Evolutionary conservation across 2,797 vertebrate genomes (phyloP), one percentile per base, ranked within the genome.

Genomic region (Clarias fuscus): DNA sequence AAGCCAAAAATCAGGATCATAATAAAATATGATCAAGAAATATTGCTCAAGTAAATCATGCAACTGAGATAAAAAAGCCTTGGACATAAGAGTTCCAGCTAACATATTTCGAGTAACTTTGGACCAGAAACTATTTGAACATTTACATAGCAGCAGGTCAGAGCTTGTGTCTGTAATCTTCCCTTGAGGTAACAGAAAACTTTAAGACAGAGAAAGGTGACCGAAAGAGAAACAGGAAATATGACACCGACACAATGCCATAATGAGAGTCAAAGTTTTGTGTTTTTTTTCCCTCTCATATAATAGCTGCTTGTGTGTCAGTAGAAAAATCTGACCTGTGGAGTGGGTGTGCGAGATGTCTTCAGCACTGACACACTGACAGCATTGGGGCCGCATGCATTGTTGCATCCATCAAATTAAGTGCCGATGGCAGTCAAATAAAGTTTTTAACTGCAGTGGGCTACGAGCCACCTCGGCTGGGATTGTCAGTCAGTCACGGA

Each of bases 261-360:
- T 71, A 43, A 84, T 82, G 20, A 85, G 80, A 84, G 88, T 89
- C 86, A 90, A 89, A 91, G 48, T 53, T 53, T 53, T 11, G 11
- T 53, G 48, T 81, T 87, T 90, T 83, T 77, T 30, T 87, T 91
- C 90, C 13, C 11, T 11, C 1, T 53, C 58, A 89, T 62, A 67
- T 93, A 93, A 92, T 93, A 93, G 89, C 87, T 86, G 85, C 83
- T 81, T 91, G 27, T 86, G 62, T 82, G 84, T 86, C 67, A 67
- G 83, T 84, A 84, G 61, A 90, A 91, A 86, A 89, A 84, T 90
- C 30, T 91, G 87, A 88, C 91, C 82, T 0, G 11, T 53, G 87
- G 90, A 88, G 75, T 76, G 48, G 22, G 58, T 75, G 85, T 67
- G 85, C 67, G 78, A 40, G 62, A 48, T 56, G 58, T 79, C 33